phyloP scores from a whole-genome alignment of 2,888 invertebrate species.

The Agrotis puta region DNA sequence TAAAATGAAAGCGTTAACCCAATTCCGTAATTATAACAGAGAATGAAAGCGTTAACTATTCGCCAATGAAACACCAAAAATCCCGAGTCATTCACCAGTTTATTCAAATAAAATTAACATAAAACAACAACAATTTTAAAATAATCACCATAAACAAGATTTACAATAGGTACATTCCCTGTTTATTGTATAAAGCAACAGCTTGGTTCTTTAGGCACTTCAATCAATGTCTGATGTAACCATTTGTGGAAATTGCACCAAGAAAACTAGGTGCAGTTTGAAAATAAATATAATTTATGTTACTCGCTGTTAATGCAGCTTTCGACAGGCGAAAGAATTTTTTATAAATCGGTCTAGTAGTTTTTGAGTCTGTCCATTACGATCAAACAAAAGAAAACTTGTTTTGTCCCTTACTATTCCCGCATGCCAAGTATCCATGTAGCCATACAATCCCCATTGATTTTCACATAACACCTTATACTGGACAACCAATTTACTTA shows the following conservation, averaged over 20 bases:
- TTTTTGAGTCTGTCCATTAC: too few relatives aligned
- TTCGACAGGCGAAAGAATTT: too few relatives aligned
- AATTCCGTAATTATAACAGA: too few relatives aligned
- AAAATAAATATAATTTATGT: too few relatives aligned
- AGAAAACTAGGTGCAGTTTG: background rate
- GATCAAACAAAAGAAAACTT: too few relatives aligned
- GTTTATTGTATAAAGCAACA: background rate
- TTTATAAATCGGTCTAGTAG: too few relatives aligned
- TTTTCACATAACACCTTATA: constrained; percentile 13
- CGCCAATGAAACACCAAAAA: constrained; percentile 45
- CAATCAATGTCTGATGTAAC: background rate
- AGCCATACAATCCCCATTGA: background rate
- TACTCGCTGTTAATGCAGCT: too few relatives aligned
- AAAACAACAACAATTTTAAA: constrained; percentile 45
- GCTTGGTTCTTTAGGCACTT: background rate
- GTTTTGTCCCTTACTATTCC: too few relatives aligned
- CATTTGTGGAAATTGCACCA: background rate
- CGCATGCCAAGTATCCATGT: background rate
- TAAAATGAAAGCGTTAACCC: too few relatives aligned
- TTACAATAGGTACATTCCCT: constrained; percentile 1
- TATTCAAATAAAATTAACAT: constrained; percentile 71
- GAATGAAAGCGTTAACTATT: too few relatives aligned
- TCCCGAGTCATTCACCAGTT: constrained; percentile 70
- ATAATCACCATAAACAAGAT: constrained; percentile 39
- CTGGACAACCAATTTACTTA: background rate